These are phyloP conservation scores for Habropoda laboriosa DNA, from an alignment of 1,140 invertebrate species.

Conservation along the genomic window DNA sequence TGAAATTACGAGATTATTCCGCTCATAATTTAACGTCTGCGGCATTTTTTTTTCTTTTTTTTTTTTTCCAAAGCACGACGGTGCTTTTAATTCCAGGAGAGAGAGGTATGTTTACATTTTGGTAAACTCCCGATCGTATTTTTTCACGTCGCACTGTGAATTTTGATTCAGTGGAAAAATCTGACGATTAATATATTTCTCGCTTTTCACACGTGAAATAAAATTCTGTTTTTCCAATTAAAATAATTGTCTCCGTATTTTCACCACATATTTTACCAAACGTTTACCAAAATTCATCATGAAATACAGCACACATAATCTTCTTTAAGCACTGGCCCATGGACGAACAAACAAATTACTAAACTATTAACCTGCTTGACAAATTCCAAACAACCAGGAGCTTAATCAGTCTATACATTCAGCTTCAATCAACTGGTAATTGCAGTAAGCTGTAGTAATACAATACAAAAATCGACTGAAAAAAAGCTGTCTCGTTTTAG, in stretches of 20 bases:
- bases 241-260: no score
- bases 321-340: no score
- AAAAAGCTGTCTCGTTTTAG: neutral
- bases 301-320: neutral
- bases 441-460: neutral
- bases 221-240: neutral
- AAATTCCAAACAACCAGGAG: slow-evolving; percentile 10
- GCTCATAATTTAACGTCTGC: slow-evolving; percentile 18
- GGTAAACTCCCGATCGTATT: neutral
- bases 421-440: neutral
- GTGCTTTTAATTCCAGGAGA: neutral
- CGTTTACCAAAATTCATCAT: neutral
- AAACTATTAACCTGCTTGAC: neutral
- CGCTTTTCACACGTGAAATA: neutral
- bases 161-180: no score
- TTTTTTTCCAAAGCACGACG: neutral
- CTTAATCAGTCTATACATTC: neutral
- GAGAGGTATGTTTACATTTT: neutral
- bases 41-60: no score
- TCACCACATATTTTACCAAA: neutral
- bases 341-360: slow-evolving; percentile 9
- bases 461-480: neutral
- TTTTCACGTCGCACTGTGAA: no score
- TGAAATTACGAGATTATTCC: slow-evolving; percentile 26
- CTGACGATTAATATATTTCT: neutral